Evolutionary conservation across 2,113 vertebrate species (phyloP), one percentile per base, ranked within the genome.

Genomic region (Varanus salvator): DNA sequence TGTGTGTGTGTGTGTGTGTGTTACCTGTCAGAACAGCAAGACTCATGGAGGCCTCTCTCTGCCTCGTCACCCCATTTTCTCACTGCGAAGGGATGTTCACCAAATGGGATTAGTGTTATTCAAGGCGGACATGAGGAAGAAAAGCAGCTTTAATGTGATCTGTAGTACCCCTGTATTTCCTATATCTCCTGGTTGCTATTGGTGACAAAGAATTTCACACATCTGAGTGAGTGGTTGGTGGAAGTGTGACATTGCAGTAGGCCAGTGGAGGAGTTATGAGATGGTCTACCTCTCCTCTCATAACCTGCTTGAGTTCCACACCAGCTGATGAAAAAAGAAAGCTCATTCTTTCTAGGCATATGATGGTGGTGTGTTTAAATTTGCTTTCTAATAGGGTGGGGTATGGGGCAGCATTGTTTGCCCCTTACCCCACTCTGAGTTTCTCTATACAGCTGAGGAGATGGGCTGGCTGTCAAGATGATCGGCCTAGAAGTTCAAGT

Each of bases 1-100:
- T 86, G 27, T 0, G 3, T 8, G 3, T 0, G 0, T 89, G 8
- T 86, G 27, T 0, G 0, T 89, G 8, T 86, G 27, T 87, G 31
- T 90, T 80, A 87, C 64, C 38, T 8, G 1, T 90, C 85, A 71
- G 0, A 83, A 74, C 5, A 21, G 0, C 60, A 54, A 21, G 54
- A 52, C 76, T 90, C 38, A 15, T 15, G 19, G 8, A 57, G 50
- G 31, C 60, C 2, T 86, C 14, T 2, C 74, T 57, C 50, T 48
- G 72, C 34, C 27, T 78, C 54, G n/a, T 71, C 77, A 25, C 31
- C 29, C 91, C 27, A 25, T 23, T 92, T 27, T 6, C 1, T 68
- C 25, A 60, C 14, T 81, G 34, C 50, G 12, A 27, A 83, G 77
- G 85, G 81, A 91, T n/a, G n/a, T 23, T 69, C 77, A 21, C 69